phyloP scores from a whole-genome alignment of 2,888 invertebrate genomes.

The Ophraella communa region DNA sequence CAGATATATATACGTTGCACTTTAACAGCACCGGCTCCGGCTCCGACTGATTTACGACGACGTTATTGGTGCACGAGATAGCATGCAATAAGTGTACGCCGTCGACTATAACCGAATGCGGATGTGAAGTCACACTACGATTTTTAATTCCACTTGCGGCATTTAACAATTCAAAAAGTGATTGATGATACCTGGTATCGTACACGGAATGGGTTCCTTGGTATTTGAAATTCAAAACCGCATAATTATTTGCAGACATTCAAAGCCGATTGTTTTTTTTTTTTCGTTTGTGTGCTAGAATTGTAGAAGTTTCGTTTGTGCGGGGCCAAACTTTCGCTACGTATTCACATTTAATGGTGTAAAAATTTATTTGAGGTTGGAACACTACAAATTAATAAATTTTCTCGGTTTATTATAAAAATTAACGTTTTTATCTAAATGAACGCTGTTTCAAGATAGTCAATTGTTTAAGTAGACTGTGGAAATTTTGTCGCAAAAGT shows the following conservation, averaged over 20 bases:
- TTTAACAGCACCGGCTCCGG: constrained; percentile 23
- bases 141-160: constrained; percentile 18
- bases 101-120: constrained; percentile 24
- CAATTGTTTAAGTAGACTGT: too few species aligned
- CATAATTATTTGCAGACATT: not conserved
- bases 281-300: not conserved
- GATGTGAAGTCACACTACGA: constrained; percentile 22
- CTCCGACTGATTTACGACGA: constrained; percentile 27
- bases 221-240: not conserved
- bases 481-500: too few species aligned
- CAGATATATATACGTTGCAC: not conserved
- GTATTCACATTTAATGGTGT: too few species aligned
- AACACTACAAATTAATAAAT: too few species aligned
- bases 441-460: too few species aligned
- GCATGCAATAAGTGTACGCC: constrained; percentile 30
- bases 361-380: too few species aligned
- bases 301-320: too few species aligned
- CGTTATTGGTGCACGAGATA: constrained; percentile 27
- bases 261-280: not conserved
- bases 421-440: too few species aligned
- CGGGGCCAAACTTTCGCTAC: too few species aligned
- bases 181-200: constrained; percentile 16
- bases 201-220: constrained; percentile 17
- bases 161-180: constrained; percentile 17
- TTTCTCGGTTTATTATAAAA: too few species aligned